A percentile compares a stretch with the other conserved stretches of the same genome.
Conservation (phyloP, 37 sponge, comb jelly and placozoan genomes). For the Mnemiopsis leidyi region DNA sequence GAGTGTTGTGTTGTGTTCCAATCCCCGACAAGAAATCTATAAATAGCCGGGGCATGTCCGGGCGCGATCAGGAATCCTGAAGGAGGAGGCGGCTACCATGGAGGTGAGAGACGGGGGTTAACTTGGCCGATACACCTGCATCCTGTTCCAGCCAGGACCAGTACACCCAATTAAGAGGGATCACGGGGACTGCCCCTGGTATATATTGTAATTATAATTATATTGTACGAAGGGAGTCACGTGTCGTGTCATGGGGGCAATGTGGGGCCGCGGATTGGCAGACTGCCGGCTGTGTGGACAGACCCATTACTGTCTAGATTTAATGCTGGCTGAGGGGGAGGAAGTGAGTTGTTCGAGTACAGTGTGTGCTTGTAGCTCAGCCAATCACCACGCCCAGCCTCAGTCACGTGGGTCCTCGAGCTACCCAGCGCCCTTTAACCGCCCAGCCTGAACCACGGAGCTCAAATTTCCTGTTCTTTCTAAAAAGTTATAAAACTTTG, state of each 20-base stretch:
- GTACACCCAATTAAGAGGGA: background rate
- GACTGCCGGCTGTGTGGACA: background rate
- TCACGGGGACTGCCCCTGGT: background rate
- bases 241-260: background rate
- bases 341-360: background rate
- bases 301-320: conserved; percentile 43
- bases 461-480: conserved; percentile 39
- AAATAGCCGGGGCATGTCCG: too few relatives aligned
- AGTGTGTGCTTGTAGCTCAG: background rate
- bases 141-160: background rate
- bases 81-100: background rate
- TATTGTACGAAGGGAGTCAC: background rate
- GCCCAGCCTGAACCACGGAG: background rate
- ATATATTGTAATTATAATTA: background rate
- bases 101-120: background rate
- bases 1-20: too few relatives aligned
- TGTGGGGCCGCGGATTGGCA: background rate
- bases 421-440: background rate
- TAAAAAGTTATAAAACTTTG: conserved; percentile 47
- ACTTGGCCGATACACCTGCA: background rate
- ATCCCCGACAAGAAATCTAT: too few relatives aligned
- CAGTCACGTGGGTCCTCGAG: background rate
- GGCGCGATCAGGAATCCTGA: background rate
- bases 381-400: background rate
- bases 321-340: background rate